A percentile compares a stretch with the other conserved stretches of the same genome.
phyloP scores from a whole-genome alignment of 2,797 vertebrate genomes.

The Fistularia commersonii region DNA sequence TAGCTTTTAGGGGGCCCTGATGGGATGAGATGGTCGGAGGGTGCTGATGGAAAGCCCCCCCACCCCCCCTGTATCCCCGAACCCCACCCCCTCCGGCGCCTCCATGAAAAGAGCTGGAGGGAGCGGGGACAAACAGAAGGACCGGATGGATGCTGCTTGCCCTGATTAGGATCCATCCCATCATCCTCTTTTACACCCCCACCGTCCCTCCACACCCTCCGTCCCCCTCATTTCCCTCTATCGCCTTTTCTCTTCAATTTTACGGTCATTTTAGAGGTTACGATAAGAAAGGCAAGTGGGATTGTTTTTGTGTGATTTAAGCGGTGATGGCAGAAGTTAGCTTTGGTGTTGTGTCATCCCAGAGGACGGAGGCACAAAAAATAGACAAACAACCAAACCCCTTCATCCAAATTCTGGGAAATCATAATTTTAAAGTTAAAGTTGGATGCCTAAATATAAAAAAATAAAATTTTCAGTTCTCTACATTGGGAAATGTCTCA shows the following conservation, averaged over 20 bases:
- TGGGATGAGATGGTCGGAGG: conserved; percentile 40
- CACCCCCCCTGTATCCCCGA: too few species aligned
- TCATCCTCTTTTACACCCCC: conserved; percentile 17
- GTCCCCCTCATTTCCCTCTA: conserved; percentile 13
- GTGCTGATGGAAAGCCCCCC: conserved; percentile 24
- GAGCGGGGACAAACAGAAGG: conserved; percentile 50
- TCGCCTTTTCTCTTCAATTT: conserved; percentile 18
- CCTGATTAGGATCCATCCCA: conserved; percentile 41
- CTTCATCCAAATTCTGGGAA: conserved; percentile 1
- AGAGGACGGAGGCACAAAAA: neutral
- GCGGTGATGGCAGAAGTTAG: conserved; percentile 8
- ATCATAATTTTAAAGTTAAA: too few species aligned
- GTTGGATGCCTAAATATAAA: too few species aligned
- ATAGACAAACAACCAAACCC: conserved; percentile 10
- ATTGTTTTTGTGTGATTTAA: conserved; percentile 12
- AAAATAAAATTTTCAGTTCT: too few species aligned
- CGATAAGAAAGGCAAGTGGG: conserved; percentile 30
- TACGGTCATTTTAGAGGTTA: conserved; percentile 29
- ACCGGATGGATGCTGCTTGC: conserved; percentile 34
- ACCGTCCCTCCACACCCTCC: neutral
- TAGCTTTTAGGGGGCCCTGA: neutral
- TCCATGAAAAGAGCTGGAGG: conserved; percentile 46
- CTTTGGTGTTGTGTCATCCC: conserved; percentile 2
- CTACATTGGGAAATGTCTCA: too few species aligned
- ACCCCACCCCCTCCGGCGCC: conserved; percentile 17